Evolutionary conservation across 1,140 invertebrate species (phyloP), one percentile per base, ranked within the genome.

Genomic region (Drosophila dunni): DNA sequence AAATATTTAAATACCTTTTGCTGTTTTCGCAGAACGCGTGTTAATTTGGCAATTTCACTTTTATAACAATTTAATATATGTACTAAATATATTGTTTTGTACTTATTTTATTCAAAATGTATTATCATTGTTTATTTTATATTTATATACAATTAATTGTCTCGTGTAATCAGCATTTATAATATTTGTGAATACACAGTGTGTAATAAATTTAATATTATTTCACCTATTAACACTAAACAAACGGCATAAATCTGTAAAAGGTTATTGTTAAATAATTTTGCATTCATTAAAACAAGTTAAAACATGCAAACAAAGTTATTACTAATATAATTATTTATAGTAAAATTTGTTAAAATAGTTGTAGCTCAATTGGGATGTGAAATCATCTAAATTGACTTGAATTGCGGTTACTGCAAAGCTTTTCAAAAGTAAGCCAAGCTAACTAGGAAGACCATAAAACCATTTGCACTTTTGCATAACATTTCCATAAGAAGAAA

Each of bases 1-100:
- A 80, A 72, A 68, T 77, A 80, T 72, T 80, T 63, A 58, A 67
- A 77, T 77, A 69, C 51, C 51, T 44, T 57, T 65, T 29, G 48
- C 58, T 51, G n/a, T 53, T 77, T 73, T 29, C 13, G 53, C n/a
- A 34, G 5, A 15, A 34, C 60, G 40, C 17, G 44, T 45, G 72
- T 63, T 50, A 62, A 77, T 56, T 69, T 53, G n/a, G 10, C 38
- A 36, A 57, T 42, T 65, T 15, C 44, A 61, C 56, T 65, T 58
- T 38, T 56, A n/a, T 29, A 29, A 44, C 44, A 7, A 44, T 29
- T 15, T 7, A n/a, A 2, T 20, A 40, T 29, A 29, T 29, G 6
- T 5, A 29, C 6, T 29, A 5, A 29, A 29, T 29, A 8, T 56
- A 40, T 40, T 17, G 53, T 9, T 17, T 38, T 56, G 15, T 10